A percentile compares a stretch with the other conserved stretches of the same genome.
phyloP scores from a whole-genome alignment of 2,888 invertebrate genomes.

The Trissolcus japonicus region DNA sequence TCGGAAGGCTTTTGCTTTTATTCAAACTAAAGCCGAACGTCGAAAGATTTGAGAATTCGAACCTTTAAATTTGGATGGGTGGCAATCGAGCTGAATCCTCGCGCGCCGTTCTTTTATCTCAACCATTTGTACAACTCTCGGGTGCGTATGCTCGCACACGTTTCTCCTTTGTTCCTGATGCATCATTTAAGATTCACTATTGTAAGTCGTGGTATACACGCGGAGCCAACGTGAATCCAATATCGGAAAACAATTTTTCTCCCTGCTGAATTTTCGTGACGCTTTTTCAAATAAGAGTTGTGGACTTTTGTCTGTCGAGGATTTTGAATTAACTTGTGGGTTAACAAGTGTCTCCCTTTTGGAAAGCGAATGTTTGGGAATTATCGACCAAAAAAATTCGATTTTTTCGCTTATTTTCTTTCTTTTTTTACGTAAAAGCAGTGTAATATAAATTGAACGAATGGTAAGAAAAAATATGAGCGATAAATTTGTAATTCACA shows the following conservation, averaged over 20 bases:
- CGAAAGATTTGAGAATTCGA: constrained; percentile 57
- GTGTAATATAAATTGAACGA: too few species aligned
- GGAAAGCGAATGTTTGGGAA: too few species aligned
- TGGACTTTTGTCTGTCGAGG: constrained; percentile 44
- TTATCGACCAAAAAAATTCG: too few species aligned
- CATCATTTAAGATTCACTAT: constrained; percentile 70
- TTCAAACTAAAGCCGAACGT: constrained; percentile 46
- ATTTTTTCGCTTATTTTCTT: too few species aligned
- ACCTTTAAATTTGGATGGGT: constrained; percentile 50
- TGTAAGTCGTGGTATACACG: constrained; percentile 63
- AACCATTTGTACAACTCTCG: constrained; percentile 55
- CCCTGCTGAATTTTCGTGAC: constrained; percentile 69
- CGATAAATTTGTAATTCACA: constrained; percentile 33
- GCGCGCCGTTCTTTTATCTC: constrained; percentile 52
- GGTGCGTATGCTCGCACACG: constrained; percentile 47
- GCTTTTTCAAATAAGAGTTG: constrained; percentile 61
- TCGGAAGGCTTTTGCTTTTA: constrained; percentile 35
- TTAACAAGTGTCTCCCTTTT: constrained; percentile 29
- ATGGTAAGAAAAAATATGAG: constrained; percentile 9
- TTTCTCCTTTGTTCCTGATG: constrained; percentile 52
- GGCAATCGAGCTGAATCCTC: constrained; percentile 57
- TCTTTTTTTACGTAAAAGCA: too few species aligned
- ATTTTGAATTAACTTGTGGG: constrained; percentile 22
- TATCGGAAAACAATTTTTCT: constrained; percentile 79
- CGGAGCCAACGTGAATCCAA: constrained; percentile 71